Base-by-base conservation (phyloP, 2,888 invertebrate genomes). In the Xanthorhoe spadicearia region DNA sequence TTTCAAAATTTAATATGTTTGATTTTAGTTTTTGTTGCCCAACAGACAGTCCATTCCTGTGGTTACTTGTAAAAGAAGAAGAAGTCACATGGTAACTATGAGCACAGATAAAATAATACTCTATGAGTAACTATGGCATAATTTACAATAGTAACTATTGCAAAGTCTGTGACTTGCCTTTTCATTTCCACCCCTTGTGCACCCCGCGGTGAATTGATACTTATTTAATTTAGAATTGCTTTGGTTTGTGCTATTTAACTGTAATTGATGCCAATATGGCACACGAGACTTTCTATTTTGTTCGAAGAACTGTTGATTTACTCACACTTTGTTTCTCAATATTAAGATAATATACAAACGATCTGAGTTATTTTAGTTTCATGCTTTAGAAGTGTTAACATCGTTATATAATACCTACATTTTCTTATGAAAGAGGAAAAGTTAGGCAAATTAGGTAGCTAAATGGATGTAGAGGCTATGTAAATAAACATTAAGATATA, bases 161-260 rank as follows among this genome's bases (percentile, higher is more conserved):
- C 23, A 10, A 56, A 62, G 48, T 62, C 62, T 63, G 58, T 50
- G 53, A 10, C 55, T 68, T 80, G 79, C 82, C 85, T 83, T 68
- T 81, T 77, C 80, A 78, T 32, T 68, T 82, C 78, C 81, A 78
- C 83, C 83, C 84, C 78, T 75, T 73, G 75, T 74, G 74, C 77
- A 72, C 69, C 74, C 77, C 71, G 64, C 63, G 68, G 61, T 60
- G 66, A 66, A 57, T 61, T 64, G 54, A 71, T 66, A 69, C 53
- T 68, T 72, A 74, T 67, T 72, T 69, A 77, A 72, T 74, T 74
- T 72, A 69, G 52, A 65, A 64, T 59, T 15, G 28, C 61, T 61
- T 48, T 63, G 46, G 52, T 49, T 65, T 64, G 61, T 56, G 23
- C 13, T 28, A 61, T 61, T 49, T 7, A 51, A 51, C 50, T 64